Conservation (phyloP, 2,797 vertebrate species). For the Platyrinchus mystaceus region DNA sequence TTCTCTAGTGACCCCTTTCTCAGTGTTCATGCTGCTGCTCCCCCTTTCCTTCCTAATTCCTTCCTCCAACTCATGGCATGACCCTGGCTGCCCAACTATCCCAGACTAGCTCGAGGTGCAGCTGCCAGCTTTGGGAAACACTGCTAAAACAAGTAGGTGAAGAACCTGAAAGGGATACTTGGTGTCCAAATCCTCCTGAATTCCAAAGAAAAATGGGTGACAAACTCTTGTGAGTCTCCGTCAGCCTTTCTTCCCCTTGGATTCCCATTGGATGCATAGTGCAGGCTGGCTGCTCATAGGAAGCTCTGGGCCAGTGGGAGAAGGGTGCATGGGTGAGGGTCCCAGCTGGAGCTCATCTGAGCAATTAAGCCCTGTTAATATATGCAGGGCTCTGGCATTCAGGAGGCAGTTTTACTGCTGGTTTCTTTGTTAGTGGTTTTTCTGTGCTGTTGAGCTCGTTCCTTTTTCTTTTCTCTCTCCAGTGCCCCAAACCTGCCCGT, state of each 20-base stretch:
- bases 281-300: accelerated
- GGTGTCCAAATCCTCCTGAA: background rate
- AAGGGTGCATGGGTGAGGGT: background rate
- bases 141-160: background rate
- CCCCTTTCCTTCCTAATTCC: background rate
- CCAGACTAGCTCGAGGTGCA: background rate
- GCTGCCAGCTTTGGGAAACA: background rate
- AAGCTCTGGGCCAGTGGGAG: background rate
- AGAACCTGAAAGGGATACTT: background rate
- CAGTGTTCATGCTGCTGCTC: background rate
- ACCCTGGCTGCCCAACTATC: background rate
- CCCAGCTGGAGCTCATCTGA: background rate
- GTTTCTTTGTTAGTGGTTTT: background rate
- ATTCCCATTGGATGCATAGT: accelerated
- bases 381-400: background rate
- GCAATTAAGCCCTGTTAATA: background rate
- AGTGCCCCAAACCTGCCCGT: conserved; percentile 47
- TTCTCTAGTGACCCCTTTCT: background rate
- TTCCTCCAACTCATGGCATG: background rate
- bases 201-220: background rate
- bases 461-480: background rate
- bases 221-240: background rate
- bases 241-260: background rate
- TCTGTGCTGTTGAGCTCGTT: background rate
- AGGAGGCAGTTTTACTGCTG: accelerated